Evolutionary conservation across 2,888 invertebrate species (phyloP), one percentile per base, ranked within the genome.

Genomic region (Hydraecia micacea): DNA sequence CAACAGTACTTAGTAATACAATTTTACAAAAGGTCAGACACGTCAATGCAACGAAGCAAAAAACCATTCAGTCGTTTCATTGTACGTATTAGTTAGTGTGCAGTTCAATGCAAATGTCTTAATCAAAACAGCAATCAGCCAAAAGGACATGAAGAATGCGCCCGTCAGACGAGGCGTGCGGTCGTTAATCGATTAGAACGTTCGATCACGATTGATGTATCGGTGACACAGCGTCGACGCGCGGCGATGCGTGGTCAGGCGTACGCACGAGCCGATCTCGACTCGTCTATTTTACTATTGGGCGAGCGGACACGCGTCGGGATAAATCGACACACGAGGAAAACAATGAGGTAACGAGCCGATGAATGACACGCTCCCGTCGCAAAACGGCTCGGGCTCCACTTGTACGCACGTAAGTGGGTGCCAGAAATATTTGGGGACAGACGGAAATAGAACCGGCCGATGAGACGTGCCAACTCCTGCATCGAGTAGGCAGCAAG

Each of bases 381-480:
- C 93, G 91, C 92, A 79, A 92, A 91, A 90, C 91, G 90, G 90
- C 91, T 91, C 93, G 90, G 91, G 93, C 91, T 91, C 90, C 94
- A 94, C 95, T 95, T 94, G 93, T 94, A 95, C 93, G 93, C 92
- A 93, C 90, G 91, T 91, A 93, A 94, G 94, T 94, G 92, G 92
- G 91, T 96, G 96, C 96, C 96, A 96, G 95, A 95, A 95, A 95
- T 96, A 95, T 96, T 95, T 95, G 95, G 95, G 94, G 95, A 94
- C 95, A 93, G 93, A 91, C 95, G 91, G 93, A 94, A 96, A 96
- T 96, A 97, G 96, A 94, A 90, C 86, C 91, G 94, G 88, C 91
- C 94, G 93, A 93, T 89, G 93, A 89, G 88, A 87, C 92, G 94
- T 96, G 97, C 96, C 96, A 96, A 96, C 93, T 95, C 90, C 92